Evolutionary conservation across 2,797 vertebrate genomes (phyloP).

Genomic region (Chrysocyon brachyurus): DNA sequence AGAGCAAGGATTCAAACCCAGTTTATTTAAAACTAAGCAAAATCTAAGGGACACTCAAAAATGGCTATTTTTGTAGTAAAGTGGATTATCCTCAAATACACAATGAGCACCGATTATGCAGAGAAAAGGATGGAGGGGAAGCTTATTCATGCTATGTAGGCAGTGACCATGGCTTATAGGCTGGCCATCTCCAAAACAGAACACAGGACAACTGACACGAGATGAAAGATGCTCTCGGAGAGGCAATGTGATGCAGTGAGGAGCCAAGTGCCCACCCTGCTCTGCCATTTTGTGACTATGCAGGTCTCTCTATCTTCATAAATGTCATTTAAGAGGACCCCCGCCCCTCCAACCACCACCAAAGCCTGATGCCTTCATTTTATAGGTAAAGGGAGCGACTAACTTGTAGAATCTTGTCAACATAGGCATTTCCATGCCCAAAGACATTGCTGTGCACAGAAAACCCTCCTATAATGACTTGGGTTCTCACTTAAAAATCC

Average conservation of each 20-base stretch:
- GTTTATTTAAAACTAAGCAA: neutral
- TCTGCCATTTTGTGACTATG: neutral
- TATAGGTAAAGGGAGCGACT: too few relatives aligned
- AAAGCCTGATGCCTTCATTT: neutral
- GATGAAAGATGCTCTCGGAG: fast-evolving
- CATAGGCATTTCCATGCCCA: neutral
- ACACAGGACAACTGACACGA: neutral
- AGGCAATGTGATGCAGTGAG: fast-evolving
- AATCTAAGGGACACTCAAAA: neutral
- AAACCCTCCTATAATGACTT: neutral
- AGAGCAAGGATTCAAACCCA: neutral
- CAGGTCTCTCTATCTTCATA: neutral
- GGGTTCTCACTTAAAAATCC: neutral
- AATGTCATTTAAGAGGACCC: neutral
- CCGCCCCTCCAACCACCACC: neutral
- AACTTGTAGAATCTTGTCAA: neutral
- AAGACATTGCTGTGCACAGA: fast-evolving
- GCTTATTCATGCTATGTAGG: neutral
- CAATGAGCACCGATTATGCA: neutral
- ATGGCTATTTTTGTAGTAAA: neutral
- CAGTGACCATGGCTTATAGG: neutral
- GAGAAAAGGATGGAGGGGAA: neutral
- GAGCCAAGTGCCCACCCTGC: neutral
- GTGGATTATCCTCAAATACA: neutral
- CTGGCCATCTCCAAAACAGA: neutral